Base-by-base conservation (phyloP, 2,888 invertebrate genomes). In the Spilarctia lutea region DNA sequence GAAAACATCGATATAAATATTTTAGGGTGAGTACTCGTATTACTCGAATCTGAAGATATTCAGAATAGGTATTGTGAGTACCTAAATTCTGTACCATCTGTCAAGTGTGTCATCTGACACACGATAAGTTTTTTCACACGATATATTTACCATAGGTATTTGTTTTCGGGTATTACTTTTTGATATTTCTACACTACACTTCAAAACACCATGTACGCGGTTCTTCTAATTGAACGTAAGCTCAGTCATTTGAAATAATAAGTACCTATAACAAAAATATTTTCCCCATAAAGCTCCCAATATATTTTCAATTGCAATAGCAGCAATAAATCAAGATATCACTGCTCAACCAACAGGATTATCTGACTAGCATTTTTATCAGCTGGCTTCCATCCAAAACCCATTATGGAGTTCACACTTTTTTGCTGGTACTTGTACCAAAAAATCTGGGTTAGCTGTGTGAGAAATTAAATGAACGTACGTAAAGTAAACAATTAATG, bases 391-490 rank as follows among this genome's bases (percentile, higher is more conserved):
- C 65, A 78, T 89, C 89, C 89, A 89, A 84, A 86, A 83, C 82
- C 85, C 85, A 85, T 89, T 87, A 88, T 81, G 82, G 85, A 87
- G 77, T 85, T 87, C 84, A 81, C 85, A 83, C 80, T 86, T 87
- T 88, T 88, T 87, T 82, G 71, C 78, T 68, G 67, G 42, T 66
- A 72, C 78, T 45, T 75, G 72, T 68, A 68, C n/a, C 56, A 76
- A 74, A 71, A 30, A 65, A 73, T 73, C 45, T 74, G 66, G 66
- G 70, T 56, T 73, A 74, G 63, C 71, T 72, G 68, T 74, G 52
- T 56, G 74, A 72, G 68, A 68, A 75, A 67, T 71, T 70, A 71
- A 71, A 68, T 71, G 42, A 74, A 69, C 48, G 65, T 27, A 42
- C 20, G n/a, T 24, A 60, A 63, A 63, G 68, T 73, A 63, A 68